A percentile compares a stretch with the other conserved stretches of the same genome.
Evolutionary conservation across 2,888 invertebrate species (phyloP).

Genomic region (Drosophila suboccidentalis): DNA sequence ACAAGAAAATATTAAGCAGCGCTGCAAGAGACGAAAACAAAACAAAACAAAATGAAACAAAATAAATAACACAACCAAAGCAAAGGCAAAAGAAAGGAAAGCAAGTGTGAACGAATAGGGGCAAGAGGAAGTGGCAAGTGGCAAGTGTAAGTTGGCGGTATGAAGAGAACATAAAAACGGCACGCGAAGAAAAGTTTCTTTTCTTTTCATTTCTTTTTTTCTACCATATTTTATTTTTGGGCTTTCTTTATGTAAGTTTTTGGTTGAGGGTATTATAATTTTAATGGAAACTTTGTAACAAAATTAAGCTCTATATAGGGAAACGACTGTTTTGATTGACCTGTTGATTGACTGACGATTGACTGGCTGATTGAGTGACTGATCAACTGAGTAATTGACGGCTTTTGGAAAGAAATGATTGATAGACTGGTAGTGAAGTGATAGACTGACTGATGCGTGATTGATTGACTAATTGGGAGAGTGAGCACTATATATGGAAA

Average conservation of each 20-base stretch:
- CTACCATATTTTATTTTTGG: not conserved
- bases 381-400: not conserved
- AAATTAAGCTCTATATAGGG: not conserved
- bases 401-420: not conserved
- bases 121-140: not conserved
- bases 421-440: not conserved
- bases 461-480: not conserved
- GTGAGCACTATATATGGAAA: no score
- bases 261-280: not conserved
- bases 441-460: not conserved
- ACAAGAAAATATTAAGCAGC: slow-evolving; percentile 80
- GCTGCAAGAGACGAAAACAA: slow-evolving; percentile 43
- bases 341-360: not conserved
- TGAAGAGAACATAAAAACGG: slow-evolving; percentile 51
- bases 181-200: slow-evolving; percentile 53
- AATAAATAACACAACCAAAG: slow-evolving; percentile 3
- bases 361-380: not conserved
- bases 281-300: not conserved
- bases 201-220: slow-evolving; percentile 9
- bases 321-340: not conserved
- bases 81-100: slow-evolving; percentile 7
- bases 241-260: not conserved
- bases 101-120: not conserved
- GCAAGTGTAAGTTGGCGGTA: slow-evolving; percentile 5
- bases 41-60: slow-evolving; percentile 18